phyloP scores from a whole-genome alignment of 2,888 invertebrate genomes.

The Capitulum mitella region DNA sequence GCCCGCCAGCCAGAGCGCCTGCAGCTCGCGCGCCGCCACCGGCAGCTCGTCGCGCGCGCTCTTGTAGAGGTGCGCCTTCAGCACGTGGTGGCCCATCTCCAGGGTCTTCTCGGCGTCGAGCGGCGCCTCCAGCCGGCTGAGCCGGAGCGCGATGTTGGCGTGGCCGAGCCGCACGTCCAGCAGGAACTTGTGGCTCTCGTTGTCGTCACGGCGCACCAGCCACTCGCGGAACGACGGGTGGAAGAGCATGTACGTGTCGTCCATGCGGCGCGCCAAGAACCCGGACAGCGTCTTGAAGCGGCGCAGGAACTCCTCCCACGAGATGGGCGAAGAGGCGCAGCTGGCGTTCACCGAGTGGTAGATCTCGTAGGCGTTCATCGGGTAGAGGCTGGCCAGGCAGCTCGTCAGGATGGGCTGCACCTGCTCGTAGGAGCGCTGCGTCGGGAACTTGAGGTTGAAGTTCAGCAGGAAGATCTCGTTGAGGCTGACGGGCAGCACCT shows the following conservation, averaged over 20 bases:
- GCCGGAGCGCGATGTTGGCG: slow-evolving; percentile 80
- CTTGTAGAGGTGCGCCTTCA: slow-evolving; percentile 93
- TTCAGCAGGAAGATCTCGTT: slow-evolving; percentile 84
- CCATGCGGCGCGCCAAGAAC: slow-evolving; percentile 79
- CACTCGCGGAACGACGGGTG: slow-evolving; percentile 97
- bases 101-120: slow-evolving; percentile 78
- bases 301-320: slow-evolving; percentile 73
- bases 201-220: slow-evolving; percentile 63
- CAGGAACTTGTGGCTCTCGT: slow-evolving; percentile 80
- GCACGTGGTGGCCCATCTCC: slow-evolving; percentile 89
- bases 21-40: slow-evolving; percentile 67
- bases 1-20: slow-evolving; percentile 79
- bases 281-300: slow-evolving; percentile 57
- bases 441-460: slow-evolving; percentile 85
- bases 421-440: slow-evolving; percentile 80
- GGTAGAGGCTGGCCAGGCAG: slow-evolving; percentile 83
- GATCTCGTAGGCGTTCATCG: slow-evolving; percentile 80
- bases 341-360: slow-evolving; percentile 88
- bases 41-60: slow-evolving; percentile 51
- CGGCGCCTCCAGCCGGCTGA: slow-evolving; percentile 79
- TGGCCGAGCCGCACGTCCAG: slow-evolving; percentile 85
- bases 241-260: slow-evolving; percentile 94
- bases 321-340: slow-evolving; percentile 65
- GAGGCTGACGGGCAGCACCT: slow-evolving; percentile 75
- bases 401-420: slow-evolving; percentile 80